Conservation (phyloP, 2,113 vertebrate species). For the Muscicapa adusta region DNA sequence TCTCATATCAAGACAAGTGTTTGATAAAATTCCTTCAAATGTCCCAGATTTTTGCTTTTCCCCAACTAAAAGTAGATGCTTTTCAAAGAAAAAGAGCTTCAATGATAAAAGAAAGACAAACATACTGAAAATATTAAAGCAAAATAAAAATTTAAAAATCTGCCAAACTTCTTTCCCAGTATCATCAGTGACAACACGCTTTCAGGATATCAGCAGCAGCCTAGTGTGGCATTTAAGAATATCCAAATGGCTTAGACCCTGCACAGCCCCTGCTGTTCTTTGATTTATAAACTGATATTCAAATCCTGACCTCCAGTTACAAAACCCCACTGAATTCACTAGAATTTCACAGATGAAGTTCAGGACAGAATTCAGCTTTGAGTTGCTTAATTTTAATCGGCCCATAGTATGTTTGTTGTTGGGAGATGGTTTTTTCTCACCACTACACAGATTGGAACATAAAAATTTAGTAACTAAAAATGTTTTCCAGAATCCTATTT, state of each 20-base stretch:
- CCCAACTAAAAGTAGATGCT: background rate
- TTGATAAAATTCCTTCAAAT: background rate
- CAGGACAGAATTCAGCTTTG: background rate
- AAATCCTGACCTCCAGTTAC: background rate
- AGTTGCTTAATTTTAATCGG: background rate
- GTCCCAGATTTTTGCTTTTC: background rate
- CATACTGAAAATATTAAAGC: background rate
- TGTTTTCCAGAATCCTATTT: background rate
- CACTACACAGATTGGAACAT: background rate
- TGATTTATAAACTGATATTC: background rate
- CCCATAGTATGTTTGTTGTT: background rate
- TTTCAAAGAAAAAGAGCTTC: background rate
- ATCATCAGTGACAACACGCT: background rate
- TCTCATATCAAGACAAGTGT: background rate
- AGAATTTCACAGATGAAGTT: background rate
- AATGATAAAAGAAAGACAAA: background rate
- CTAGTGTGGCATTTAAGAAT: background rate
- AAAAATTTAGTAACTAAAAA: background rate
- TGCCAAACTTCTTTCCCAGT: background rate
- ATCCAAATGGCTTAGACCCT: background rate
- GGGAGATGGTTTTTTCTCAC: background rate
- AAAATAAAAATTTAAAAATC: background rate
- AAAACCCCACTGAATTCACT: background rate
- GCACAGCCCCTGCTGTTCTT: background rate
- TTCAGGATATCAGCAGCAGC: background rate